Evolutionary conservation across 2,888 invertebrate genomes (phyloP), one percentile per base, ranked within the genome.

Genomic region (Sarcophaga variegata): DNA sequence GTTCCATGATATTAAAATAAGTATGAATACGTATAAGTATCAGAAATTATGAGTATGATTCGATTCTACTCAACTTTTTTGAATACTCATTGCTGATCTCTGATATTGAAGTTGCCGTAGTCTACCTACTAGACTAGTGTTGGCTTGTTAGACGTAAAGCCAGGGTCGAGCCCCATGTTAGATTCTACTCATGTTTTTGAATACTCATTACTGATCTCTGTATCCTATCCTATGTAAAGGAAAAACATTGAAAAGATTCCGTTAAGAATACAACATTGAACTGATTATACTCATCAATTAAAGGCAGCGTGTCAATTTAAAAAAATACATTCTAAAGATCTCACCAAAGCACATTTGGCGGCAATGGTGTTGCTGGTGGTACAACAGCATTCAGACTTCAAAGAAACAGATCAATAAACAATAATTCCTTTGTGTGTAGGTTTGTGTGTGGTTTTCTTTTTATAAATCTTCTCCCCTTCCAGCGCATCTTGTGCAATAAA

Each of bases 321-420:
- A 60, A 20, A 49, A 11, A 12, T 54, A 62, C 22, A 22, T 22
- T 22, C 22, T 22, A 22, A 22, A 22, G 22, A 22, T 67, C 3
- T 10, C 37, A 37, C 8, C 8, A 37, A 10, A 37, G 10, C 37
- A 37, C 37, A 27, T 74, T 62, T 60, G n/a, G 10, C 8, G 22
- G 69, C 22, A 69, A 49, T 22, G 14, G 37, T 69, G 59, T 47
- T n/a, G 54, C 20, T n/a, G 59, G 5, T 76, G 64, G 69, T 84
- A 71, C 78, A 25, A 37, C 37, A 37, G 37, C 54, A 64, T 54
- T 45, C 71, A 20, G 71, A 82, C 81, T 84, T 87, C 84, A 84
- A 87, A 87, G 81, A 72, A 69, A 76, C 63, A 79, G 69, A 64
- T 59, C 22, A 79, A 67, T 84, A 87, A 87, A 87, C 84, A 84